Percentiles rank a stretch among this genome's conserved stretches.
These are phyloP conservation scores for Aromia moschata DNA, from an alignment of 2,888 invertebrate genomes.

Conservation along the genomic window DNA sequence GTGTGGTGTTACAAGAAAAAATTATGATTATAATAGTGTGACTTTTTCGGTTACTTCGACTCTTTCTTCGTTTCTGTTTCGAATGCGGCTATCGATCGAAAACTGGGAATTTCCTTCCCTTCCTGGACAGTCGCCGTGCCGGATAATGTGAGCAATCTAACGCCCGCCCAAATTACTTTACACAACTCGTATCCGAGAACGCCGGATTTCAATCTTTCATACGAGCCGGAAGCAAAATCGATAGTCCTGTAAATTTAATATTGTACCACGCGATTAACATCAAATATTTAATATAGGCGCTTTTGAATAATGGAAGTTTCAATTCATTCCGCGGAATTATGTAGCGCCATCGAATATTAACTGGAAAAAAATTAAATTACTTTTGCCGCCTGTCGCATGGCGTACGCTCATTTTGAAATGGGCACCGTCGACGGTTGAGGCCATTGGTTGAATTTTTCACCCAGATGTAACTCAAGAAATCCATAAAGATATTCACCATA, in stretches of 20 bases:
- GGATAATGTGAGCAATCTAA: background rate
- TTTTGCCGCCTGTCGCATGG: too few relatives aligned
- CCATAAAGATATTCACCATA: too few relatives aligned
- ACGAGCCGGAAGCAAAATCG: slow-evolving; percentile 1
- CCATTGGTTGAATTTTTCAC: too few relatives aligned
- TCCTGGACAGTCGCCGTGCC: background rate
- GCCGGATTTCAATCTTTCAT: background rate
- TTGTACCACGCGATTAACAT: slow-evolving; percentile 11
- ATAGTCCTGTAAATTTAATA: slow-evolving; percentile 14
- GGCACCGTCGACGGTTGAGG: too few relatives aligned
- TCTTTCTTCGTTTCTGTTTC: too few relatives aligned
- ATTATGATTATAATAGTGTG: too few relatives aligned
- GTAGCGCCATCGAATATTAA: background rate
- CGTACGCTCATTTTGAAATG: too few relatives aligned
- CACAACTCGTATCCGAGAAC: background rate
- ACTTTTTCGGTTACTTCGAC: too few relatives aligned
- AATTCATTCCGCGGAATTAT: slow-evolving; percentile 4
- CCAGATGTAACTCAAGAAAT: too few relatives aligned
- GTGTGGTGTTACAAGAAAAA: too few relatives aligned
- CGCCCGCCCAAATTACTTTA: background rate
- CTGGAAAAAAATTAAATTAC: slow-evolving; percentile 1
- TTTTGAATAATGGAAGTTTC: slow-evolving; percentile 8
- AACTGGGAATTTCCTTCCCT: too few relatives aligned
- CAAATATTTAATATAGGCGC: slow-evolving; percentile 7
- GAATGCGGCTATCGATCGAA: too few relatives aligned